phyloP scores from a whole-genome alignment of 2,113 vertebrate species.

The Oncorhynchus masou region DNA sequence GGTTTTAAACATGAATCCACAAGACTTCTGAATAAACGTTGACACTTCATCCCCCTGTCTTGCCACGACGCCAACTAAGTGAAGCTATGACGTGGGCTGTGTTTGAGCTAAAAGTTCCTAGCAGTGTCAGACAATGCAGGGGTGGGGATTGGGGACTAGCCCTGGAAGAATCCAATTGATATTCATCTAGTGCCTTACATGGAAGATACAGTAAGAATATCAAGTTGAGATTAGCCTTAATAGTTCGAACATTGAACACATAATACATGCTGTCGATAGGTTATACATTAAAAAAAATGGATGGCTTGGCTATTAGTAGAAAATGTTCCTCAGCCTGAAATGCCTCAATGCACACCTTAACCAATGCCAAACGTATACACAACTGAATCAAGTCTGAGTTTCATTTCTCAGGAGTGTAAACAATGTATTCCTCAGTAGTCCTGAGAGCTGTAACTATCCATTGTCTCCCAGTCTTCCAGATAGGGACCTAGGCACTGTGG shows the following conservation, averaged over 20 bases:
- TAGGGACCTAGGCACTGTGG: not conserved
- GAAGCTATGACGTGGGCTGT: not conserved
- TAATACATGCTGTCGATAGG: not conserved
- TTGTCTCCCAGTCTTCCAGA: constrained; percentile 9
- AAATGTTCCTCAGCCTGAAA: not conserved
- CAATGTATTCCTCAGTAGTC: not conserved
- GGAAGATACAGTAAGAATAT: not conserved
- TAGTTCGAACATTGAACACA: not conserved
- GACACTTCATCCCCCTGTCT: not conserved
- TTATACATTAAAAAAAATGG: not conserved
- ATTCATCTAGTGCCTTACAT: not conserved
- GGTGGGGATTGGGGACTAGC: not conserved
- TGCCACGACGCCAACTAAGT: not conserved
- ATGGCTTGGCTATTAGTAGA: not conserved
- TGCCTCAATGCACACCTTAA: not conserved
- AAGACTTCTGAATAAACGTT: not conserved
- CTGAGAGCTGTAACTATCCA: constrained; percentile 23
- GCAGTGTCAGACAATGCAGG: constrained; percentile 5
- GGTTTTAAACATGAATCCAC: not conserved
- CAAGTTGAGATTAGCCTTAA: constrained; percentile 7
- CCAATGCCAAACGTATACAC: not conserved
- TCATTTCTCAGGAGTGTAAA: not conserved
- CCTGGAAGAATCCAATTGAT: not conserved
- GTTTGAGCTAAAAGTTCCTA: not conserved
- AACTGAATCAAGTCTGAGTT: not conserved